phyloP scores from a whole-genome alignment of 2,113 vertebrate species.

The Sula dactylatra region DNA sequence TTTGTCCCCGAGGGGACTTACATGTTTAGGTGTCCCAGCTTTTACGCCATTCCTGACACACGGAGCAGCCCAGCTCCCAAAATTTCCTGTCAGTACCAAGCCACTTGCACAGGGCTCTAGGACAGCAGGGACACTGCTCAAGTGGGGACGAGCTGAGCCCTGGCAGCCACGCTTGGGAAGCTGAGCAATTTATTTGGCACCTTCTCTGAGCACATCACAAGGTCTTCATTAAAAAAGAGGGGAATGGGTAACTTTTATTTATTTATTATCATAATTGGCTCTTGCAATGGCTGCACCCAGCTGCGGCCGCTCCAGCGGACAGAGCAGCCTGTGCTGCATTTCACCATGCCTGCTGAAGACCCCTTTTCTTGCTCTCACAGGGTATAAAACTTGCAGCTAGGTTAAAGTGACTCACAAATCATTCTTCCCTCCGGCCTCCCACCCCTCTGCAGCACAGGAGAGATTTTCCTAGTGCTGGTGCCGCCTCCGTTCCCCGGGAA shows the following conservation, averaged over 20 bases:
- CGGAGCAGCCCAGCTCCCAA: background rate
- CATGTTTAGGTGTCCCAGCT: background rate
- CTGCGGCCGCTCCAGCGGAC: rapidly evolving
- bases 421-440: background rate
- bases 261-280: background rate
- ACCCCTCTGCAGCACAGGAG: background rate
- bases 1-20: rapidly evolving
- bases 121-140: background rate
- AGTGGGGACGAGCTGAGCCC: background rate
- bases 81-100: background rate
- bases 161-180: background rate
- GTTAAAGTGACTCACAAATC: rapidly evolving
- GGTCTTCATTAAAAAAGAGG: background rate
- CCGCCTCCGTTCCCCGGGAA: background rate
- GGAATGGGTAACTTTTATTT: background rate
- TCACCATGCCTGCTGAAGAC: rapidly evolving
- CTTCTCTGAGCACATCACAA: background rate
- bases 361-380: rapidly evolving
- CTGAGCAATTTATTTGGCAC: background rate
- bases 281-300: background rate
- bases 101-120: background rate
- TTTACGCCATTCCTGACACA: rapidly evolving
- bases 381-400: background rate
- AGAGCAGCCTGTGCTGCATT: background rate
- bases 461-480: background rate